Evolutionary conservation across 64 coral and sea anemone genomes (phyloP).

Genomic region (Actinia tenebrosa): DNA sequence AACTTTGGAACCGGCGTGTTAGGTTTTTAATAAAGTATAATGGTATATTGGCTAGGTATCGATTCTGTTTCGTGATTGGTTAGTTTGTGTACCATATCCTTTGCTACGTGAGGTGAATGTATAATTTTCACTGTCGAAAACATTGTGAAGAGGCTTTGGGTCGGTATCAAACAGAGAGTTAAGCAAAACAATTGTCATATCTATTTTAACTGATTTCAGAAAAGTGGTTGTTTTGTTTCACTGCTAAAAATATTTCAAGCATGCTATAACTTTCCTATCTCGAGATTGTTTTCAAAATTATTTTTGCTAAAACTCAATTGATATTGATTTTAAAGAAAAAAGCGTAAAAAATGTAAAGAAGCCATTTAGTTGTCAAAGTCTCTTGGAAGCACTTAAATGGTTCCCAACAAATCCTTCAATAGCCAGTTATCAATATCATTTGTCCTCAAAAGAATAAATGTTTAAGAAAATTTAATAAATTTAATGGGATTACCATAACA

Average conservation of each 20-base stretch:
- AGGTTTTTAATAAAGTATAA: neutral
- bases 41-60: neutral
- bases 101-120: neutral
- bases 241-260: neutral
- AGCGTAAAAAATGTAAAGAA: neutral
- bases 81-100: neutral
- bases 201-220: neutral
- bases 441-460: neutral
- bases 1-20: neutral
- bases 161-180: neutral
- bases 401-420: neutral
- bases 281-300: too few relatives aligned
- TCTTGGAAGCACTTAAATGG: neutral
- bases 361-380: neutral
- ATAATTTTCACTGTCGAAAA: neutral
- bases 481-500: neutral
- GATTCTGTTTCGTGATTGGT: neutral
- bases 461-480: neutral
- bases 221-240: neutral
- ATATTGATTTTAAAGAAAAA: too few relatives aligned
- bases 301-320: too few relatives aligned
- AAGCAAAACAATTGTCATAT: neutral
- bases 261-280: neutral
- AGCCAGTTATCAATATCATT: neutral
- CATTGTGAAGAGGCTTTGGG: neutral